phyloP scores from a whole-genome alignment of 1,140 invertebrate genomes.

The Centruroides vittatus region DNA sequence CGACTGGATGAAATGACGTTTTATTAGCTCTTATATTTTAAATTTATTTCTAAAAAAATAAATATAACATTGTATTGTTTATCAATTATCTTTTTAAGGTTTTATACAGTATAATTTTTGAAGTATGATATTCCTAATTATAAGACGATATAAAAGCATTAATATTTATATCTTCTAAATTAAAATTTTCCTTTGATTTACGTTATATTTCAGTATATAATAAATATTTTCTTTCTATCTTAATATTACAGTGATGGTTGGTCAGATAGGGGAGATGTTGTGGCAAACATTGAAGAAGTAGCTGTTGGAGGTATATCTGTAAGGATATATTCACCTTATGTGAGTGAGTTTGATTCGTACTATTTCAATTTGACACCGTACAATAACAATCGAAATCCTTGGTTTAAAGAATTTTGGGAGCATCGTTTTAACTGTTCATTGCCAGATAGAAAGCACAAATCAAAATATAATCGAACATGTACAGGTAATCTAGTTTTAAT shows the following conservation, averaged over 20 bases:
- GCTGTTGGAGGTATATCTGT: conserved; percentile 60
- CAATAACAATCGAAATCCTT: conserved; percentile 51
- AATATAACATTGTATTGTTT: no score
- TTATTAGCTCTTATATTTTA: no score
- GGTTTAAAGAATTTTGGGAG: conserved; percentile 65
- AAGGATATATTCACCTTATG: conserved; percentile 53
- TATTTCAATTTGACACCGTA: conserved; percentile 48
- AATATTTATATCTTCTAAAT: no score
- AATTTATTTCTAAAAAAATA: no score
- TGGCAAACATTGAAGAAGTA: conserved; percentile 44
- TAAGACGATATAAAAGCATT: no score
- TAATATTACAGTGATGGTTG: conserved; percentile 48
- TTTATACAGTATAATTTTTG: no score
- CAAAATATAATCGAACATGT: conserved; percentile 17
- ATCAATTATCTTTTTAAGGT: no score
- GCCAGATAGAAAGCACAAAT: neutral
- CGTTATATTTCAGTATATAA: no score
- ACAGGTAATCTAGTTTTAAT: conserved; percentile 7
- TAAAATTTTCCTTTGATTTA: no score
- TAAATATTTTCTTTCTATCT: conserved; percentile 2
- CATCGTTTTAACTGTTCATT: conserved; percentile 48
- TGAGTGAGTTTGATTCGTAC: conserved; percentile 48
- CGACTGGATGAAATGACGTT: no score
- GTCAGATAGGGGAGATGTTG: conserved; percentile 60
- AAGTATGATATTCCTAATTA: no score